Evolutionary conservation across 2,797 vertebrate species (phyloP).

Genomic region (Paramormyrops hopkinsi): DNA sequence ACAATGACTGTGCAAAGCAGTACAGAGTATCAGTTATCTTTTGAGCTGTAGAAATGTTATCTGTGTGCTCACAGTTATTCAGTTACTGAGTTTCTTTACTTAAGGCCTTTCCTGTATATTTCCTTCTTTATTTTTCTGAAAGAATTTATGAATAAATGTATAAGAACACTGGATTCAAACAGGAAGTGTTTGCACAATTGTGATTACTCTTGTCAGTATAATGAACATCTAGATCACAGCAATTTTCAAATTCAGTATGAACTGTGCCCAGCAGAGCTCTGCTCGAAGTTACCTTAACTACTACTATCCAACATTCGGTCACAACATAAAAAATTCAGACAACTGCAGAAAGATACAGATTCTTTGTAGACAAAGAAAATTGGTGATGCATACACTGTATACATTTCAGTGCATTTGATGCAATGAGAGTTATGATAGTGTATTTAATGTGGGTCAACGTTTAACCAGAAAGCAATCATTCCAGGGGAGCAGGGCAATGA

Average conservation of each 20-base stretch:
- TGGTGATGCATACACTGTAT: neutral
- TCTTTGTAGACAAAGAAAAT: neutral
- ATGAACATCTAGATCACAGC: neutral
- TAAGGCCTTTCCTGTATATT: neutral
- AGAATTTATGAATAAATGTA: neutral
- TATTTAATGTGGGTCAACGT: neutral
- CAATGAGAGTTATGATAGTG: neutral
- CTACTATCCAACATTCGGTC: neutral
- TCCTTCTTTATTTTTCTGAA: neutral
- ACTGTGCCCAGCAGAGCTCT: neutral
- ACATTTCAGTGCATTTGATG: neutral
- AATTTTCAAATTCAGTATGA: neutral
- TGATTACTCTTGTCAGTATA: neutral
- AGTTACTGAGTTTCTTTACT: neutral
- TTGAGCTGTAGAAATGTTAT: neutral
- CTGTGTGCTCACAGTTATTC: neutral
- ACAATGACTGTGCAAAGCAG: neutral
- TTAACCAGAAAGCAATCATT: neutral
- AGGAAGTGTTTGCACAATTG: neutral
- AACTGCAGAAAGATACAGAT: neutral
- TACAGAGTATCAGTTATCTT: neutral
- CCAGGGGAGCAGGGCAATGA: neutral
- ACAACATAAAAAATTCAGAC: neutral
- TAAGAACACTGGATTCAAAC: neutral
- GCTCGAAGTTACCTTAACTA: neutral